Conservation (phyloP, 1,140 invertebrate species). For the Dolichoris vasculosae region DNA sequence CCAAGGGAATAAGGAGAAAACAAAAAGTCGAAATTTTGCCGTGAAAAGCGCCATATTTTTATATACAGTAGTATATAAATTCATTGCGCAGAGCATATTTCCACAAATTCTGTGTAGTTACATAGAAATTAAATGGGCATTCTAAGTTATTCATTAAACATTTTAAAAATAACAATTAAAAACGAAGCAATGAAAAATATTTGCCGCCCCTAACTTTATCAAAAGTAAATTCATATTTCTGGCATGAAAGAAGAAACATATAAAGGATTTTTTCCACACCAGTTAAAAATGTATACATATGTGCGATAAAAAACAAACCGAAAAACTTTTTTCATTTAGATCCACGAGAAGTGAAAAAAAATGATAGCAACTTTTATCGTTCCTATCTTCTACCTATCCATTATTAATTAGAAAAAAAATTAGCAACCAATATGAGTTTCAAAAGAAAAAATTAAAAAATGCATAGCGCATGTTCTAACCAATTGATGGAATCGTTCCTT, state of each 20-base stretch:
- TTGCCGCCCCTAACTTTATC: conserved; percentile 60
- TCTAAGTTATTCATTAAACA: conserved; percentile 32
- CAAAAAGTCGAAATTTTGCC: not conserved
- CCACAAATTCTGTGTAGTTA: conserved; percentile 30
- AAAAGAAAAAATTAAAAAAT: conserved; percentile 15
- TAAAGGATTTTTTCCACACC: not conserved
- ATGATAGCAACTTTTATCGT: conserved; percentile 41
- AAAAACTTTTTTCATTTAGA: conserved; percentile 35
- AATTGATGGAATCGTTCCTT: conserved; percentile 49
- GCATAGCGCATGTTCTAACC: conserved; percentile 25
- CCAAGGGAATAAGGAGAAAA: conserved; percentile 59
- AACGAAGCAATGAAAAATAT: conserved; percentile 37
- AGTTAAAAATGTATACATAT: not conserved
- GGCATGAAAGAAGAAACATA: conserved; percentile 26
- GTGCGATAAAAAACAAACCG: not conserved
- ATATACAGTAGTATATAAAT: conserved; percentile 18
- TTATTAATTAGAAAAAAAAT: too few species aligned
- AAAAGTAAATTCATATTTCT: conserved; percentile 41
- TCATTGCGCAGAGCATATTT: conserved; percentile 25
- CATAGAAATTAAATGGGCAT: conserved; percentile 27
- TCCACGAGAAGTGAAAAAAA: conserved; percentile 13
- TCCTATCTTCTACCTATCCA: conserved; percentile 31
- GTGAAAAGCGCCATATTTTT: conserved; percentile 26
- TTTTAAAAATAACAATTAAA: not conserved
- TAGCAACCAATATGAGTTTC: conserved; percentile 12